Evolutionary conservation across 2,797 vertebrate genomes (phyloP), one percentile per base, ranked within the genome.

Genomic region (Phalanger gymnotis): DNA sequence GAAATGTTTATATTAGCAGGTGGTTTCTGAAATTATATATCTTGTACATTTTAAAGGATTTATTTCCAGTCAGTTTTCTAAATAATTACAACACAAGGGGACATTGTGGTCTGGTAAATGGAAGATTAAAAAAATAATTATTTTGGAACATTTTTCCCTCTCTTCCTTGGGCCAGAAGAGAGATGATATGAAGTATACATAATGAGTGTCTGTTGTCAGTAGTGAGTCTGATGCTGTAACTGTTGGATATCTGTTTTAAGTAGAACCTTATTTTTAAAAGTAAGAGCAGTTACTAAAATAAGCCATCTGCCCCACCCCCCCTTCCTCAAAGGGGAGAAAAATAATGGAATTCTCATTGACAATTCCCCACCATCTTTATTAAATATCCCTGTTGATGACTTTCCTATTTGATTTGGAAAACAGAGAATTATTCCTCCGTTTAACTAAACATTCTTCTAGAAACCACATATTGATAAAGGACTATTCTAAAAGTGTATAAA

Each of bases 11-110:
- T 93, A 90, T 11, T 53, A 90, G 19, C 53, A 93, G 40, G 53
- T 28, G 0, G 34, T 92, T 98, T 96, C 90, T 97, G 16, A 95
- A 54, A 6, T 89, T 95, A 34, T 28, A 22, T 53, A 34, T 52
- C 30, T 95, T 91, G 0, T 34, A 93, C 93, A 1, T 94, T 93
- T 94, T 81, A 92, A 34, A 91, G 73, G 1, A 27, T 96, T 96
- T 92, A 22, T 1, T 94, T 90, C 1, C 0, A 66, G 16, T 55
- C 9, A 92, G 66, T 97, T 97, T 95, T 10, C 31, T 73, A 92
- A 90, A 7, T 95, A 89, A 90, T 90, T 93, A 28, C 34, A 95
- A 94, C 16, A 94, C 4, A 0, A 91, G 16, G 7, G 53, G 89
- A 47, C 28, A 6, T 31, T 96, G 97, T 95, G 28, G 16, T 94